Percentiles rank a stretch among this genome's conserved stretches.
Evolutionary conservation across 2,113 vertebrate species (phyloP).

Genomic region (Pseudopodoces humilis): DNA sequence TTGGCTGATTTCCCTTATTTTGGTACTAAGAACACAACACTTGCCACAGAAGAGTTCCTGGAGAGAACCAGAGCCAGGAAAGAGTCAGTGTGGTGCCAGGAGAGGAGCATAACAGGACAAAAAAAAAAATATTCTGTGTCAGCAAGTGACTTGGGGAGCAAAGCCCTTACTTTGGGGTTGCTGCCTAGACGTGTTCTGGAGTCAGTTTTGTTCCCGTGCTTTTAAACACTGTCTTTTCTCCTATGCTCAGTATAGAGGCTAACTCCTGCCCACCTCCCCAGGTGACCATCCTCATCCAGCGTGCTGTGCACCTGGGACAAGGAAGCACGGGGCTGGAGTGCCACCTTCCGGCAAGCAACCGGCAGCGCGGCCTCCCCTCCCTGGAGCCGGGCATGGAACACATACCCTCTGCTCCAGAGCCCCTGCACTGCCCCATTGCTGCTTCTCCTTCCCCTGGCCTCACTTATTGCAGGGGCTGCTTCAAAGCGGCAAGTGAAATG

Average conservation of each 20-base stretch:
- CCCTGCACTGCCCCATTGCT: rapidly evolving
- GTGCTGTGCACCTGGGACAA: not conserved
- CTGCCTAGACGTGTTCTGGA: not conserved
- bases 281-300: not conserved
- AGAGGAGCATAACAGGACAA: not conserved
- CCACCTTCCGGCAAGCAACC: slow-evolving; percentile 38
- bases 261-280: not conserved
- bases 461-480: not conserved
- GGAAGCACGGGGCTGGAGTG: slow-evolving; percentile 7
- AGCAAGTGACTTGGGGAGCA: not conserved
- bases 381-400: not conserved
- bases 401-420: not conserved
- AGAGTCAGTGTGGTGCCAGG: not conserved
- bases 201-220: rapidly evolving
- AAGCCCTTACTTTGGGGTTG: not conserved
- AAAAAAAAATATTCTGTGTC: not conserved
- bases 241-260: not conserved
- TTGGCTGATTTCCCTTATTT: slow-evolving; percentile 21
- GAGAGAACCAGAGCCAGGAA: not conserved
- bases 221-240: not conserved
- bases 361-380: not conserved
- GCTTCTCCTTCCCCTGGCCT: not conserved
- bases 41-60: slow-evolving; percentile 25
- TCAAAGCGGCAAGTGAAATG: not conserved
- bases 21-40: not conserved